Percentiles rank a stretch among this genome's conserved stretches.
Evolutionary conservation across 2,797 vertebrate genomes (phyloP).

Genomic region (Pipistrellus nathusii): DNA sequence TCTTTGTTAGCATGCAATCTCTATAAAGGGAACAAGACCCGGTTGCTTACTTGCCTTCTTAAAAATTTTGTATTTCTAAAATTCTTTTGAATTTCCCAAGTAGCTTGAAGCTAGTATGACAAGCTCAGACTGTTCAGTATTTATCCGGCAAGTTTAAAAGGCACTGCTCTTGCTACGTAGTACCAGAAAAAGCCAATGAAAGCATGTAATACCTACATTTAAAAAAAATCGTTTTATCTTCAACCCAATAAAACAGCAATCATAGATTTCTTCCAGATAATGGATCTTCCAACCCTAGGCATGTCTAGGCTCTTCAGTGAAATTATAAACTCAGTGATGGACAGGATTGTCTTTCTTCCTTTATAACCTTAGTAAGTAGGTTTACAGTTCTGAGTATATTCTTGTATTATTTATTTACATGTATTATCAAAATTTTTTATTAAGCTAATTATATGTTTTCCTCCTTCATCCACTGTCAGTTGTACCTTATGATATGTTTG

Average conservation of each 20-base stretch:
- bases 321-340: background rate
- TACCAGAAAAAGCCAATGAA: background rate
- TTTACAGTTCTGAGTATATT: background rate
- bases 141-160: constrained; percentile 32
- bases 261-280: constrained; percentile 5
- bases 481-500: too few species aligned
- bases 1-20: background rate
- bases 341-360: background rate
- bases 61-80: constrained; percentile 19
- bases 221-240: background rate
- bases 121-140: background rate
- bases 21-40: background rate
- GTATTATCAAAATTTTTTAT: too few species aligned
- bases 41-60: background rate
- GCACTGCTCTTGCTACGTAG: background rate
- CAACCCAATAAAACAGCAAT: background rate
- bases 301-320: background rate
- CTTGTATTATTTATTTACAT: background rate
- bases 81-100: background rate
- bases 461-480: too few species aligned
- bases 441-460: too few species aligned
- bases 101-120: background rate
- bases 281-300: background rate
- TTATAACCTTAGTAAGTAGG: background rate
- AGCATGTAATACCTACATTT: background rate